Conservation (phyloP, 2,888 invertebrate genomes). For the Phyllotreta striolata region DNA sequence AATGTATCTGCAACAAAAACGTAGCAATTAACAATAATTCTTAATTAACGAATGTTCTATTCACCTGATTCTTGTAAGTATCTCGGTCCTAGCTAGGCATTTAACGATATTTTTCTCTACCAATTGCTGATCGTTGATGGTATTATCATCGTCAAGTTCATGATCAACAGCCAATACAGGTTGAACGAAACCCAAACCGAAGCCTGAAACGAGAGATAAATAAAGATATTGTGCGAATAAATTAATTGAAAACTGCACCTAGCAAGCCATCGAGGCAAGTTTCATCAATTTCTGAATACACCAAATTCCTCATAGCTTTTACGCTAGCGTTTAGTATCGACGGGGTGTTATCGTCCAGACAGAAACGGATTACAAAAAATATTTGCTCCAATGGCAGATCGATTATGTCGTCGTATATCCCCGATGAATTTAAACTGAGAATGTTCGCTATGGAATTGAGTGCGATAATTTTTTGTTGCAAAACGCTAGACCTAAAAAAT, state of each 20-base stretch:
- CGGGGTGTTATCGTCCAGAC: slow-evolving; percentile 83
- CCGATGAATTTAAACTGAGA: slow-evolving; percentile 73
- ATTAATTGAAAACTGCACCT: slow-evolving; percentile 56
- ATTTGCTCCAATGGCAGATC: slow-evolving; percentile 79
- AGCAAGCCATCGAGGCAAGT: slow-evolving; percentile 73
- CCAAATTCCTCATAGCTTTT: slow-evolving; percentile 76
- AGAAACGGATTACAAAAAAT: slow-evolving; percentile 83
- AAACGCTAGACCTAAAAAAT: slow-evolving; percentile 69
- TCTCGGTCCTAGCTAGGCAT: slow-evolving; percentile 76
- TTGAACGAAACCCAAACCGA: slow-evolving; percentile 70
- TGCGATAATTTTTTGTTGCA: slow-evolving; percentile 84
- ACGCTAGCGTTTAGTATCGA: slow-evolving; percentile 79
- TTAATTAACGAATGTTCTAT: not conserved
- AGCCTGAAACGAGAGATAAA: slow-evolving; percentile 64
- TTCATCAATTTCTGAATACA: slow-evolving; percentile 83
- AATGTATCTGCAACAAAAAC: slow-evolving; percentile 70
- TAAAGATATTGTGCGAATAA: not conserved
- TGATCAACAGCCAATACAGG: slow-evolving; percentile 64
- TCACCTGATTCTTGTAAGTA: slow-evolving; percentile 75
- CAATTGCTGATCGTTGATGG: slow-evolving; percentile 86
- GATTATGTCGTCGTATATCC: slow-evolving; percentile 79
- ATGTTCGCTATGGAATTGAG: slow-evolving; percentile 83
- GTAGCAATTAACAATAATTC: not conserved
- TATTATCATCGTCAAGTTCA: slow-evolving; percentile 64
- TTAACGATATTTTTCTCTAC: slow-evolving; percentile 83